phyloP scores from a whole-genome alignment of 64 coral and sea anemone genomes.

The Dendronephthya gigantea region DNA sequence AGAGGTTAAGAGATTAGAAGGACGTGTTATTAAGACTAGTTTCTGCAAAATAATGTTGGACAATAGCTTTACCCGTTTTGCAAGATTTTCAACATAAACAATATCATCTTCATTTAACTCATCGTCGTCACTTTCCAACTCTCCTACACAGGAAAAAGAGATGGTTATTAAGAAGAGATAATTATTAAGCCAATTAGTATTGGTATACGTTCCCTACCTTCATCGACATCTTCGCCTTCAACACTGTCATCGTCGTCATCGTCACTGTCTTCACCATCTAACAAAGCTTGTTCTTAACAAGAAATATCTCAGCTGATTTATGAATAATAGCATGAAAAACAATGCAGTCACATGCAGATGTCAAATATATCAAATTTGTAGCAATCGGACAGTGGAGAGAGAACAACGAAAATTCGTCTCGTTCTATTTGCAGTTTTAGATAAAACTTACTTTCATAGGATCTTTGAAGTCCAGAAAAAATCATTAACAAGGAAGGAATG shows the following conservation, averaged over 20 bases:
- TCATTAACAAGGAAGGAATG: slow-evolving; percentile 50
- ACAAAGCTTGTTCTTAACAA: neutral
- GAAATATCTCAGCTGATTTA: neutral
- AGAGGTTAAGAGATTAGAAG: too few relatives aligned
- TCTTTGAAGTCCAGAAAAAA: slow-evolving; percentile 72
- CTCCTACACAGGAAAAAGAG: slow-evolving; percentile 33
- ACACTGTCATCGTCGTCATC: slow-evolving; percentile 58
- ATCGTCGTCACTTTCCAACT: slow-evolving; percentile 87
- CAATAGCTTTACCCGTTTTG: slow-evolving; percentile 38
- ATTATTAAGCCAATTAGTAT: too few relatives aligned
- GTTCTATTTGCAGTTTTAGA: too few relatives aligned
- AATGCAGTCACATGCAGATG: too few relatives aligned
- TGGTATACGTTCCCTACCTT: slow-evolving; percentile 26
- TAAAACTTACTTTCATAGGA: slow-evolving; percentile 76
- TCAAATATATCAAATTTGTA: neutral
- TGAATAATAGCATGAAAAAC: neutral
- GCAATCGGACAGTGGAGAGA: too few relatives aligned
- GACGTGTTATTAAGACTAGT: too few relatives aligned
- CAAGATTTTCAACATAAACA: slow-evolving; percentile 69
- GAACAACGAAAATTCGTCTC: too few relatives aligned
- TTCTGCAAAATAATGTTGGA: neutral
- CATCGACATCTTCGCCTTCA: slow-evolving; percentile 41
- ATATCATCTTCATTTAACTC: slow-evolving; percentile 93
- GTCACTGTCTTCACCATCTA: slow-evolving; percentile 32
- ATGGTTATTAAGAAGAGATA: too few relatives aligned